phyloP scores from a whole-genome alignment of 2,888 invertebrate species.

The Calliphora vomitoria region DNA sequence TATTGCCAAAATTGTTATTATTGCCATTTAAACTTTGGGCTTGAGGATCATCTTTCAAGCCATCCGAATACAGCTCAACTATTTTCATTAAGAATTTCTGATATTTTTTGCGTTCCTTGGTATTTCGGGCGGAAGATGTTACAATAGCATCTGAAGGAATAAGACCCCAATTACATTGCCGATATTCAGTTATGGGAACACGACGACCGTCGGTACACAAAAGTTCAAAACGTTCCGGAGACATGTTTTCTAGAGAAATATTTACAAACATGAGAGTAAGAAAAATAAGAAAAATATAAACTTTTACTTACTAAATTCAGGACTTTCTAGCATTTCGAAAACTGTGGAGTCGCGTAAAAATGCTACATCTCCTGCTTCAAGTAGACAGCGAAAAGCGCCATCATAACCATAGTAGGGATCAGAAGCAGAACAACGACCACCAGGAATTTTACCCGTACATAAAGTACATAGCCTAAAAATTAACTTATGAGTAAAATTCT shows the following conservation, averaged over 20 bases:
- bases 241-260: conserved; percentile 86
- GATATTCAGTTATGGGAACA: conserved; percentile 88
- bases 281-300: background rate
- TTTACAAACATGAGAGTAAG: conserved; percentile 3
- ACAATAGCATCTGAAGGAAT: conserved; percentile 94
- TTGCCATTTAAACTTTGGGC: conserved; percentile 67
- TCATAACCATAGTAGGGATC: conserved; percentile 97
- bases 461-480: conserved; percentile 90
- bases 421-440: conserved; percentile 91
- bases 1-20: conserved; percentile 75
- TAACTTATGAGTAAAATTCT: background rate
- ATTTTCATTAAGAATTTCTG: conserved; percentile 88
- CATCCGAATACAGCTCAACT: conserved; percentile 86
- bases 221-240: conserved; percentile 90
- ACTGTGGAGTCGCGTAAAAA: conserved; percentile 95
- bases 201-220: conserved; percentile 92
- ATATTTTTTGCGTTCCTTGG: conserved; percentile 85
- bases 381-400: conserved; percentile 95
- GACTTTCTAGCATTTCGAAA: conserved; percentile 88
- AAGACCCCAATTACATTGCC: conserved; percentile 93
- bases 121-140: conserved; percentile 90
- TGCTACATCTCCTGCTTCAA: conserved; percentile 94
- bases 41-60: conserved; percentile 76
- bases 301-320: conserved; percentile 86
- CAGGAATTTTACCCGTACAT: conserved; percentile 92